These are phyloP conservation scores for Pteropus rufus DNA, from an alignment of 2,797 vertebrate species.

Conservation along the genomic window DNA sequence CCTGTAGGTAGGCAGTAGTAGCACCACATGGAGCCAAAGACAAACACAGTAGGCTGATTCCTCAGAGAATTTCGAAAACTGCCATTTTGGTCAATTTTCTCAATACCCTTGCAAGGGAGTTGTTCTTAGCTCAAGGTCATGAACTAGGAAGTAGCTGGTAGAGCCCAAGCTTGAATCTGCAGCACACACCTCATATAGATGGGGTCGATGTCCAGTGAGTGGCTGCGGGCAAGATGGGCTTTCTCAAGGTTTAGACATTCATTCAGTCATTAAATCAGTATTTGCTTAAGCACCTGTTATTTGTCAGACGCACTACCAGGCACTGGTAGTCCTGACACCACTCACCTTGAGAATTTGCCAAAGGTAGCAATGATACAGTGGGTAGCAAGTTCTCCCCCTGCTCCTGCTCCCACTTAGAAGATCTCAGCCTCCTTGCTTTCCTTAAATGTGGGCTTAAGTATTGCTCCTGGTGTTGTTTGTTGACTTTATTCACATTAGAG, in stretches of 20 bases:
- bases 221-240: background rate
- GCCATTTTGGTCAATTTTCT: background rate
- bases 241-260: background rate
- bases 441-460: background rate
- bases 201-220: background rate
- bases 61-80: background rate
- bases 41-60: background rate
- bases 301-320: background rate
- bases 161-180: background rate
- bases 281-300: conserved; percentile 13
- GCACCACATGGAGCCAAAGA: background rate
- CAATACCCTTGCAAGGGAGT: background rate
- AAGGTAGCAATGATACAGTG: background rate
- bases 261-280: background rate
- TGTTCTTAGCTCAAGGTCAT: background rate
- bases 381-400: background rate
- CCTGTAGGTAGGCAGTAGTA: background rate
- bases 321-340: background rate
- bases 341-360: conserved; percentile 24
- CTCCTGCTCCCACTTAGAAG: background rate
- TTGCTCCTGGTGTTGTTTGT: background rate
- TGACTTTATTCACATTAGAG: conserved; percentile 32
- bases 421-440: background rate
- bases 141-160: background rate
- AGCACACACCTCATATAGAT: background rate